Evolutionary conservation across 1,140 invertebrate species (phyloP), one percentile per base, ranked within the genome.

Genomic region (Drosophila pallidifrons): DNA sequence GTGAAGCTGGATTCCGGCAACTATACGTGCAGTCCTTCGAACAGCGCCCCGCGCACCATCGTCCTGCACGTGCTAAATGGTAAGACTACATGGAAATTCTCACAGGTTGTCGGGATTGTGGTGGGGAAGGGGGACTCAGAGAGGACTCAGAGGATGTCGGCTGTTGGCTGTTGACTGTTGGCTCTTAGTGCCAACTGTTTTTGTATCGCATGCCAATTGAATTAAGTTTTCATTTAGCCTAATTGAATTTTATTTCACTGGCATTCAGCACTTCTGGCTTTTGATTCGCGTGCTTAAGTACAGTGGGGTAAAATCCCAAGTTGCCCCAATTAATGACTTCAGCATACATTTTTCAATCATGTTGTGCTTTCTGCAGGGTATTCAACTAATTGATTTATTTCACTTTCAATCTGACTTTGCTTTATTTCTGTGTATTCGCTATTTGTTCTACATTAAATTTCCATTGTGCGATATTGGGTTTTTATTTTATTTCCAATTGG

Each of bases 21-120:
- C 79, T 93, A 93, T 74, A 92, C 92, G 60, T 93, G 92, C 91
- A 91, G 90, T 71, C 92, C 92, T 58, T 92, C 92, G 43, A 93
- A 92, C 77, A 92, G 91, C 66, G 91, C 81, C 3, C 85, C 91
- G n/a, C 79, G 88, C 66, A 92, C 92, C 54, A 80, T 93, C 63
- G 87, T 91, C 11, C 75, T 93, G 43, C 92, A 93, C 68, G 92
- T 93, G 46, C 85, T 93, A 54, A 93, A 92, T 74, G 92, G 92
- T 93, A 86, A 90, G 81, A 75, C 20, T 15, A 20, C 16, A 55
- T 54, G 59, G 28, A 32, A 13, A 13, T n/a, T 25, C 5, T 30
- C 49, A 11, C n/a, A 13, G 49, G 5, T 5, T 20, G 8, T 10
- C 15, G 15, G 45, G 20, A 10, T 28, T 11, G 7, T 16, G 8